phyloP scores from a whole-genome alignment of 1,140 invertebrate genomes.

The Hycleus cichorii region DNA sequence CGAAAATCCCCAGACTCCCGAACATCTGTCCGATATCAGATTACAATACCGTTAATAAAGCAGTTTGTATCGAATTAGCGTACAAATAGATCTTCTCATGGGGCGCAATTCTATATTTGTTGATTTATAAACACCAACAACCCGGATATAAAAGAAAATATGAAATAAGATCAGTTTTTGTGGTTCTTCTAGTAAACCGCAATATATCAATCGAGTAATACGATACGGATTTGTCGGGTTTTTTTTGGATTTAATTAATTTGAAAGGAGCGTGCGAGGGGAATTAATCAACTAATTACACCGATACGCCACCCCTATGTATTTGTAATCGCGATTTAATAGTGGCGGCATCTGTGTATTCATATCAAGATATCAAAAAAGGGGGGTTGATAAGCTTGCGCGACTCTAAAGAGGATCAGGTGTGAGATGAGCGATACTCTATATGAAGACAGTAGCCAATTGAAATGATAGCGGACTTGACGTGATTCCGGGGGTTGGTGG shows the following conservation, averaged over 20 bases:
- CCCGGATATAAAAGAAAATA: no score
- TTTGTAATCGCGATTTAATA: background rate
- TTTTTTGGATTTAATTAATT: background rate
- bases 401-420: background rate
- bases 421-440: no score
- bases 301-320: background rate
- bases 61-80: conserved; percentile 10
- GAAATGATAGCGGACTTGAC: no score
- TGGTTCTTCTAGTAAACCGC: no score
- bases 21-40: background rate
- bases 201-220: no score
- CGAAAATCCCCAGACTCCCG: background rate
- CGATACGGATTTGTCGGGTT: background rate
- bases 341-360: background rate
- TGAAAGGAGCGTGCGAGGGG: background rate
- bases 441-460: no score
- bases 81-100: background rate
- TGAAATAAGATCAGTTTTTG: no score
- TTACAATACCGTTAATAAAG: background rate
- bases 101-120: no score
- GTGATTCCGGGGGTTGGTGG: no score
- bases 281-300: no score
- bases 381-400: conserved; percentile 16
- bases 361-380: background rate
- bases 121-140: no score